These are phyloP conservation scores for Hirudo medicinalis DNA, from an alignment of 1,140 invertebrate species.

Conservation along the genomic window DNA sequence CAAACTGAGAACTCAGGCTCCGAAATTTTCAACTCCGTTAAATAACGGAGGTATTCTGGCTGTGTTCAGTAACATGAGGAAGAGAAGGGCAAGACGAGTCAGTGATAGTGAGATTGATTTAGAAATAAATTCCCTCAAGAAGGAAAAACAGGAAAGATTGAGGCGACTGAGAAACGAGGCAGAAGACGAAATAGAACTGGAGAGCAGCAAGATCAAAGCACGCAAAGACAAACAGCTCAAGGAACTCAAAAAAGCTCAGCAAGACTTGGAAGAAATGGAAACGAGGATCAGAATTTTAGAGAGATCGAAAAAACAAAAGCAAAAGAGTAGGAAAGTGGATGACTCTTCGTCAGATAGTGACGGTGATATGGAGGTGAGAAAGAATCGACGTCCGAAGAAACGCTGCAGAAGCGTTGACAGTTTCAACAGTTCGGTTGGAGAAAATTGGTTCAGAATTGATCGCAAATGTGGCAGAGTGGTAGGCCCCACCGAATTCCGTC, in stretches of 20 bases:
- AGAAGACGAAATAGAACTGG: constrained; percentile 1
- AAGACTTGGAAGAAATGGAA: constrained; percentile 11
- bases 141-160: not conserved
- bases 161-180: not conserved
- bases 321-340: not conserved
- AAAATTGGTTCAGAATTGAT: constrained; percentile 3
- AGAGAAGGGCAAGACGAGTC: not conserved
- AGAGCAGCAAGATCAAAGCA: too few species aligned
- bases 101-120: constrained; percentile 10
- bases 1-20: not conserved
- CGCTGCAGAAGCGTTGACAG: not conserved
- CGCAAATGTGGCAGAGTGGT: constrained; percentile 1
- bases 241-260: not conserved
- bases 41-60: not conserved
- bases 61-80: not conserved
- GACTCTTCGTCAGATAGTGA: not conserved
- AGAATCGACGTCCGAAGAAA: not conserved
- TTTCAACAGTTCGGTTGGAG: too few species aligned
- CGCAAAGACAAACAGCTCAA: not conserved
- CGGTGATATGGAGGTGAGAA: not conserved
- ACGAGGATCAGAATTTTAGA: not conserved
- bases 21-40: not conserved
- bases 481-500: not conserved
- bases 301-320: not conserved
- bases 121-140: not conserved